A percentile compares a stretch with the other conserved stretches of the same genome.
These are phyloP conservation scores for Camponotus floridanus DNA, from an alignment of 1,140 invertebrate species.

Conservation along the genomic window DNA sequence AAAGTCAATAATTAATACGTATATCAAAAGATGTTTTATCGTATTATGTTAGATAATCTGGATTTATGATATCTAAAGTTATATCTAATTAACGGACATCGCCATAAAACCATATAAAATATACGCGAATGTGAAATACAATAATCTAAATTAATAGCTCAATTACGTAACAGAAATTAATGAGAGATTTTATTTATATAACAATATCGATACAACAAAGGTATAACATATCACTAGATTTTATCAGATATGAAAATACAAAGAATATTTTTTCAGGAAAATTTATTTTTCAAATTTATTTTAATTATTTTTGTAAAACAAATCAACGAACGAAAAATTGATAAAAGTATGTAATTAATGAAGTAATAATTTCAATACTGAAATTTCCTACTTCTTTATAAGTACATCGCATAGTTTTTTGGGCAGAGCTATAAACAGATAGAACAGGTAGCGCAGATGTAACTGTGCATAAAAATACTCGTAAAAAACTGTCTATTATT, in stretches of 20 bases:
- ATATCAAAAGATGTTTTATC: background rate
- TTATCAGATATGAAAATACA: background rate
- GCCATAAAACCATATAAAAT: background rate
- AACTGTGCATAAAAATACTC: background rate
- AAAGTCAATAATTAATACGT: background rate
- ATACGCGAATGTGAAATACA: background rate
- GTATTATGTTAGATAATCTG: background rate
- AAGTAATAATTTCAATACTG: background rate
- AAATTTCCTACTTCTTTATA: background rate
- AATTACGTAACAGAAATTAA: conserved; percentile 5
- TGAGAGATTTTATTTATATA: background rate
- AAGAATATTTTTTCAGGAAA: background rate
- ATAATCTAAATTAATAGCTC: conserved; percentile 1
- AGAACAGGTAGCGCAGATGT: too few species aligned
- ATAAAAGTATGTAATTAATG: background rate
- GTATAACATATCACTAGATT: background rate
- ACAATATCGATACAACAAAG: background rate
- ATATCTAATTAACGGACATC: background rate
- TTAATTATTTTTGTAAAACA: too few species aligned
- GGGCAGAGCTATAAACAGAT: background rate
- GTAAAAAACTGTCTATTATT: conserved; percentile 1
- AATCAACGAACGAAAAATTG: background rate
- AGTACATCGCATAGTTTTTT: background rate
- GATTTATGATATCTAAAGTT: background rate
- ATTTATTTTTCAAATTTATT: too few species aligned